Evolutionary conservation across 2,888 invertebrate genomes (phyloP), one percentile per base, ranked within the genome.

Genomic region (Melangyna quadrimaculata): DNA sequence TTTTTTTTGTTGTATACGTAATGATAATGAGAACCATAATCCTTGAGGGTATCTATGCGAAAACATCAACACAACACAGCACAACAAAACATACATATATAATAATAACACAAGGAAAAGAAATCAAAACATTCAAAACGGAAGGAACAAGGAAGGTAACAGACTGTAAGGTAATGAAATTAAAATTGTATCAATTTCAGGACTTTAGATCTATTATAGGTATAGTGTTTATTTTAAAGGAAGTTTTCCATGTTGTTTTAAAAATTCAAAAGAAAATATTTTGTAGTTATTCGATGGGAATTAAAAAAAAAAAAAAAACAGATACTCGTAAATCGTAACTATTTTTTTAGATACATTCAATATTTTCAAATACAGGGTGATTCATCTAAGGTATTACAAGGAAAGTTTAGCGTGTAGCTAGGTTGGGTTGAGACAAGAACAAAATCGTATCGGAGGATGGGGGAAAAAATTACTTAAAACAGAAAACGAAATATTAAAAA

Each of bases 111-210:
- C 7, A 70, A 67, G 51, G 73, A 24, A 55, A 83, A 71, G 74
- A 81, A 69, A 81, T 81, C 73, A 86, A 81, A 86, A 86, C 81
- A 86, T 70, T 78, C 55, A 63, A 67, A 84, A 86, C 81, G 86
- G 81, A 81, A 86, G 86, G 86, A 78, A 86, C 78, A 81, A 86
- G 86, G 86, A 78, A 86, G 86, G 86, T 81, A 86, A 63, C 81
- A 77, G 81, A 86, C 69, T 86, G 86, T 81, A 70, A 81, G 45
- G 81, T 57, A 73, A 77, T 86, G 72, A 73, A 73, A 80, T 48
- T 48, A 72, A 81, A 86, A 81, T 45, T 70, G 73, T 86, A 86
- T 81, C 81, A 73, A 73, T 81, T 70, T 73, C 86, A 72, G 72
- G 10, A n/a, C 9, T 0, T 12, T 12, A 10, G 6, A 40, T 3